Percentiles rank a stretch among this genome's conserved stretches.
Evolutionary conservation across 2,113 vertebrate species (phyloP).

Genomic region (Papio anubis): DNA sequence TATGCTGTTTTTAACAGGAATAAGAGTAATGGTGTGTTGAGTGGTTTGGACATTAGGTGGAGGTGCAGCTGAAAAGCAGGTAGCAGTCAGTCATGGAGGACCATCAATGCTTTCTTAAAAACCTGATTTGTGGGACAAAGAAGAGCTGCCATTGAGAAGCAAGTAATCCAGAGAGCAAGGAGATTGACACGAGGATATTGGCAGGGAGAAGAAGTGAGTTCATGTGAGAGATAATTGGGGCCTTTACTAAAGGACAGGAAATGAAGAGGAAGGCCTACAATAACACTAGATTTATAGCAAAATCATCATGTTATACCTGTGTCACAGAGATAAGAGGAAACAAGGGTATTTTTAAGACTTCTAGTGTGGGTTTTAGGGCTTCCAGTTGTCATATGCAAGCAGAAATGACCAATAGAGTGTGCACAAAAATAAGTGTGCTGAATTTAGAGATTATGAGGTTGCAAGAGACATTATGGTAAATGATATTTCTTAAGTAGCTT

Average conservation of each 20-base stretch:
- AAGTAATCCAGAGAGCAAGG: not conserved
- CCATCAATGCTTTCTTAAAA: not conserved
- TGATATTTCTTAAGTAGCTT: not conserved
- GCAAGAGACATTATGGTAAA: not conserved
- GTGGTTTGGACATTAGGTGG: not conserved
- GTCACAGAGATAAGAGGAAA: not conserved
- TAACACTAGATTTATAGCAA: not conserved
- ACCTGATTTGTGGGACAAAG: not conserved
- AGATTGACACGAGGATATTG: not conserved
- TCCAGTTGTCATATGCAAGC: not conserved
- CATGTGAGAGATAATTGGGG: not conserved
- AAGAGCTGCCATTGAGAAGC: not conserved
- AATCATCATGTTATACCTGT: rapidly evolving
- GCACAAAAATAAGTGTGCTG: not conserved
- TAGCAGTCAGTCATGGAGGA: not conserved
- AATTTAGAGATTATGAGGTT: not conserved
- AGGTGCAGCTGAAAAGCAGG: not conserved
- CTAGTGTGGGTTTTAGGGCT: not conserved
- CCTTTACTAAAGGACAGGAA: not conserved
- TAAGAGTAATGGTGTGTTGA: not conserved
- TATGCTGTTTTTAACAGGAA: not conserved
- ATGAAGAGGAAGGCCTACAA: not conserved
- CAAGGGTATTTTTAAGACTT: not conserved
- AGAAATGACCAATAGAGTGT: not conserved
- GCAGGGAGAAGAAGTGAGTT: not conserved